These are phyloP conservation scores for Drosophila parvula DNA, from an alignment of 1,140 invertebrate genomes.

Conservation along the genomic window DNA sequence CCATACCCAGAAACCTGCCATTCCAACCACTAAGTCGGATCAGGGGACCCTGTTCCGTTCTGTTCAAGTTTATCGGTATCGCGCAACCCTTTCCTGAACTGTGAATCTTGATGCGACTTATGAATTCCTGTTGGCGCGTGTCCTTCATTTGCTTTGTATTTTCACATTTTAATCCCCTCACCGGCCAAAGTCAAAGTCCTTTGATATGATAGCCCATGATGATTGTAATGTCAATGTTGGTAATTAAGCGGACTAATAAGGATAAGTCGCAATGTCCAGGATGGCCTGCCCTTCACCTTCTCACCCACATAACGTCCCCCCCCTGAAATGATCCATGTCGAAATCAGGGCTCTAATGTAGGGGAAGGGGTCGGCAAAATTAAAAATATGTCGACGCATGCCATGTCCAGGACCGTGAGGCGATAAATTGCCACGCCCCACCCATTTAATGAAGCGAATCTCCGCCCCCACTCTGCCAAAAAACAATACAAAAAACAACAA, in stretches of 20 bases:
- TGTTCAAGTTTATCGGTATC: conserved; percentile 28
- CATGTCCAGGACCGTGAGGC: conserved; percentile 41
- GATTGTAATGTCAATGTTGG: conserved; percentile 26
- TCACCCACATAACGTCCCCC: background rate
- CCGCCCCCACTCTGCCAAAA: background rate
- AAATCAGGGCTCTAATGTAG: conserved; percentile 1
- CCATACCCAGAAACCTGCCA: background rate
- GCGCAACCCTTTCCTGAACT: background rate
- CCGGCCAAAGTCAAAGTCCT: conserved; percentile 55
- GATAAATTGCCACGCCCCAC: conserved; percentile 35
- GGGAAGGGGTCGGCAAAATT: conserved; percentile 12
- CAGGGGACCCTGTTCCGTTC: background rate
- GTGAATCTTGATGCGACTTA: conserved; percentile 52
- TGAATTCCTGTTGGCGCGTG: conserved; percentile 58
- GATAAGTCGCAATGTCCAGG: background rate
- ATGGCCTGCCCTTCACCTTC: background rate
- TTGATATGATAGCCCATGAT: conserved; percentile 64
- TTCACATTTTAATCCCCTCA: conserved; percentile 58
- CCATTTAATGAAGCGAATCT: conserved; percentile 3
- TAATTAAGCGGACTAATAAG: conserved; percentile 24
- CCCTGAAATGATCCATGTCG: conserved; percentile 18
- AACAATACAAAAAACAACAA: background rate
- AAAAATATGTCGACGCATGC: conserved; percentile 56
- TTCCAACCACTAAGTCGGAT: conserved; percentile 51
- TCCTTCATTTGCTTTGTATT: conserved; percentile 58